These are phyloP conservation scores for Rafetus swinhoei DNA, from an alignment of 2,113 vertebrate genomes.

Conservation along the genomic window DNA sequence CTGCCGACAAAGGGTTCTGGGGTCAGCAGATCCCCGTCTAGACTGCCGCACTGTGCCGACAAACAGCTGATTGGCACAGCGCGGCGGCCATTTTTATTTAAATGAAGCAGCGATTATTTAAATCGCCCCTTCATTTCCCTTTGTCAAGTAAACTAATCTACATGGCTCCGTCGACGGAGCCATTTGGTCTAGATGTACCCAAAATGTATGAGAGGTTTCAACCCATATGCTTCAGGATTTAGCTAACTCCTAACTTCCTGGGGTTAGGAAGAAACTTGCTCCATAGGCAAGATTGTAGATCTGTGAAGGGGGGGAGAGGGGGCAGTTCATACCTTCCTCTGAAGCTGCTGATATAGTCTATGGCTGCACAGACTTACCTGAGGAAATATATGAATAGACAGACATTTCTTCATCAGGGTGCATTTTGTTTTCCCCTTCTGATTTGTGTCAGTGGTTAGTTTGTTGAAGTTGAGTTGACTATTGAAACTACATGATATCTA, in stretches of 20 bases:
- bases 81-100: too few species aligned
- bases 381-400: not conserved
- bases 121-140: too few species aligned
- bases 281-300: slow-evolving; percentile 10
- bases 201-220: not conserved
- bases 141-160: too few species aligned
- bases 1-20: too few species aligned
- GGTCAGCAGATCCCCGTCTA: too few species aligned
- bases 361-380: not conserved
- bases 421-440: not conserved
- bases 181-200: too few species aligned
- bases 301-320: not conserved
- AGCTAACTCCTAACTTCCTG: not conserved
- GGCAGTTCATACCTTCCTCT: slow-evolving; percentile 14
- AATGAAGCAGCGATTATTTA: too few species aligned
- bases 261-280: not conserved
- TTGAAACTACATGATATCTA: not conserved
- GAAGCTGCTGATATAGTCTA: not conserved
- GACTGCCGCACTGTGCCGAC: too few species aligned
- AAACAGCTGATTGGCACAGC: too few species aligned
- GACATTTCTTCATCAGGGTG: slow-evolving; percentile 6
- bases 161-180: too few species aligned
- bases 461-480: not conserved
- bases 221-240: not conserved
- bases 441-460: not conserved